Evolutionary conservation across 2,797 vertebrate genomes (phyloP).

Genomic region (Zenarchopterus dispar): DNA sequence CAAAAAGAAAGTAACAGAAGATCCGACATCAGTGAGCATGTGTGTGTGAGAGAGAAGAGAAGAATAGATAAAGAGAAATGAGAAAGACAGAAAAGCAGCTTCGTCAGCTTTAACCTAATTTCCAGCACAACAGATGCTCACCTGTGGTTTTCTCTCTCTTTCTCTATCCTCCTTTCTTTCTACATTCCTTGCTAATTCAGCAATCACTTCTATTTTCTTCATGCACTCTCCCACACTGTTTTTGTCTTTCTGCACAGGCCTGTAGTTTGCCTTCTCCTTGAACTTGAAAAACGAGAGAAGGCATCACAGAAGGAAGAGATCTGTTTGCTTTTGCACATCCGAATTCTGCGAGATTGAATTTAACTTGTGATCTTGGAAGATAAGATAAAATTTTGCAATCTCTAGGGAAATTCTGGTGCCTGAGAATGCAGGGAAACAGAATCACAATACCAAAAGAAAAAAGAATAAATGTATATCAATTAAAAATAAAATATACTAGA

Average conservation of each 20-base stretch:
- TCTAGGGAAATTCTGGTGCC: no score
- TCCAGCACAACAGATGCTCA: slow-evolving; percentile 23
- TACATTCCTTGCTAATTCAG: slow-evolving; percentile 37
- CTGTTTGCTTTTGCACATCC: slow-evolving; percentile 22
- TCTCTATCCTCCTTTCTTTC: neutral
- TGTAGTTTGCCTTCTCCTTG: slow-evolving; percentile 18
- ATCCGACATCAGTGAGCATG: slow-evolving; percentile 6
- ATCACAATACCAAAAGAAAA: no score
- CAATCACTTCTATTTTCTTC: slow-evolving; percentile 10
- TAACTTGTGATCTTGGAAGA: slow-evolving; percentile 24
- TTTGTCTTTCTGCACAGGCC: neutral
- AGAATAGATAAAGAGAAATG: neutral
- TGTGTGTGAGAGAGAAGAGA: neutral
- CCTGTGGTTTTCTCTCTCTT: slow-evolving; percentile 17
- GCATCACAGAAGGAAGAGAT: neutral
- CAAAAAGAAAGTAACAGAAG: slow-evolving; percentile 8
- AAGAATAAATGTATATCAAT: no score
- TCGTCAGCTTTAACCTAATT: slow-evolving; percentile 29
- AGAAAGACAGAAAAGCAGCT: slow-evolving; percentile 14
- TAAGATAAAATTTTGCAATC: no score
- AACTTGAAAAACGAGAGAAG: slow-evolving; percentile 33
- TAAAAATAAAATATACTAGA: no score
- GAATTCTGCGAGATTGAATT: slow-evolving; percentile 32
- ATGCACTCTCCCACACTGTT: slow-evolving; percentile 19
- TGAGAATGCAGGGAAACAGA: no score